Percentiles rank a stretch among this genome's conserved stretches.
Evolutionary conservation across 2,888 invertebrate species (phyloP).

Genomic region (Lithophane socia): DNA sequence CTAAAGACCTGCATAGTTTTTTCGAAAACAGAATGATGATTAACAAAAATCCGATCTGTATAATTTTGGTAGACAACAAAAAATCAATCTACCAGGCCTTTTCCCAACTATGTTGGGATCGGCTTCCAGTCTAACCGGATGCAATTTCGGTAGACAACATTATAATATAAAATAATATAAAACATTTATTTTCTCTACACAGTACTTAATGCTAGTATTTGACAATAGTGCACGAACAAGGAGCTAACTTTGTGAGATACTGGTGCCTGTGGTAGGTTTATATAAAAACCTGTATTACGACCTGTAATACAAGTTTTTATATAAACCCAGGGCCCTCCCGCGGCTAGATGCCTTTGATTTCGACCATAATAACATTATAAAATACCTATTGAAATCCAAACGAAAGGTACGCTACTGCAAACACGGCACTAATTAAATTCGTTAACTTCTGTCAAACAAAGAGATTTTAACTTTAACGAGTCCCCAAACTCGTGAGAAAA

Average conservation of each 20-base stretch:
- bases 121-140: no score
- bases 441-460: slow-evolving; percentile 59
- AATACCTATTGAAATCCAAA: slow-evolving; percentile 25
- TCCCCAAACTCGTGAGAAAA: slow-evolving; percentile 52
- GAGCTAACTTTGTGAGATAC: no score
- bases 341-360: no score
- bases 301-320: no score
- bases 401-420: slow-evolving; percentile 31
- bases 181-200: background rate
- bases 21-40: background rate
- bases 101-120: no score
- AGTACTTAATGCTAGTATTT: no score
- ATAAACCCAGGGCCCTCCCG: no score
- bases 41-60: background rate
- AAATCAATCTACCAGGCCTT: no score
- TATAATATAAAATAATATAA: no score
- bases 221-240: no score
- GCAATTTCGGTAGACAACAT: background rate
- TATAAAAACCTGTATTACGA: no score
- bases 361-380: background rate
- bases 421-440: slow-evolving; percentile 59
- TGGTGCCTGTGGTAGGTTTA: no score
- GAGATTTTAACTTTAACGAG: slow-evolving; percentile 62
- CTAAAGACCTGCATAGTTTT: background rate
- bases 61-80: background rate